Percentiles rank a stretch among this genome's conserved stretches.
These are phyloP conservation scores for Chlorodrepanis virens DNA, from an alignment of 2,113 vertebrate species.

Conservation along the genomic window DNA sequence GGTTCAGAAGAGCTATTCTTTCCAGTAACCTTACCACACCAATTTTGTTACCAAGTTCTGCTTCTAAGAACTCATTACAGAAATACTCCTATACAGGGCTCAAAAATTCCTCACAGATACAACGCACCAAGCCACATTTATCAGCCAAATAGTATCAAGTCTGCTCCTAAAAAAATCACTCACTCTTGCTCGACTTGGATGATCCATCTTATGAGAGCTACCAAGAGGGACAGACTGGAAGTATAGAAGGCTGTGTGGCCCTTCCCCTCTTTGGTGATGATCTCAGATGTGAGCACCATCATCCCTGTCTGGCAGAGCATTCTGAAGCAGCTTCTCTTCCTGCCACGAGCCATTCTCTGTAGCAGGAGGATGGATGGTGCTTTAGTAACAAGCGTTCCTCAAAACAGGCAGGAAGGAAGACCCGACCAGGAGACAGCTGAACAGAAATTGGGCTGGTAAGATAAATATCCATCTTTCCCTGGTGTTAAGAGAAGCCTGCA, in stretches of 20 bases:
- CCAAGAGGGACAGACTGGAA: background rate
- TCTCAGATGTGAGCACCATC: background rate
- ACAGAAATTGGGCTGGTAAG: background rate
- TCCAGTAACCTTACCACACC: background rate
- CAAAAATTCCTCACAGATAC: background rate
- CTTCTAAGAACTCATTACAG: background rate
- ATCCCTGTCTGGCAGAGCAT: background rate
- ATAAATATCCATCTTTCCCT: background rate
- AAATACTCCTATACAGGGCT: background rate
- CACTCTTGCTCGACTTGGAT: background rate
- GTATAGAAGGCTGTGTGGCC: background rate
- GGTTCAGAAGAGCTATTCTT: background rate
- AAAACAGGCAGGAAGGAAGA: background rate
- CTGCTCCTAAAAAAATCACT: background rate
- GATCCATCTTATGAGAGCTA: background rate
- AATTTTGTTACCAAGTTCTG: background rate
- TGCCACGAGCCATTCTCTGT: accelerated
- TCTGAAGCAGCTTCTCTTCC: background rate
- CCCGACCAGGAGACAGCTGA: background rate
- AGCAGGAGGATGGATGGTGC: background rate
- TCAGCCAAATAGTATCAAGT: background rate
- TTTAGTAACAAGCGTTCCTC: background rate
- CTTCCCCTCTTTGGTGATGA: background rate
- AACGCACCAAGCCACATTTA: background rate
- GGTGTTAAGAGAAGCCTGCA: background rate